Base-by-base conservation (phyloP, 2,797 vertebrate genomes). In the Poeciliopsis presidionis region DNA sequence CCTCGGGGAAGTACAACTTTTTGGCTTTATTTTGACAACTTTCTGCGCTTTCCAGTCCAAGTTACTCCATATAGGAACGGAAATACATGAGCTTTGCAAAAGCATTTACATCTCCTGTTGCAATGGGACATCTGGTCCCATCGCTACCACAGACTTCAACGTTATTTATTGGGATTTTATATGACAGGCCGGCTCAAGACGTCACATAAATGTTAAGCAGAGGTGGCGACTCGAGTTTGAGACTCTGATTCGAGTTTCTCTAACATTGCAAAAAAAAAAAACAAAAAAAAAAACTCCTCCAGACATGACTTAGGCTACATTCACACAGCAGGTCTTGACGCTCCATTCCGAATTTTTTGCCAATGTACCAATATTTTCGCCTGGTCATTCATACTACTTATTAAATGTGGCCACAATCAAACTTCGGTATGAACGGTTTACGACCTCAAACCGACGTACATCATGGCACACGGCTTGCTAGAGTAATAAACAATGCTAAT, bases 41-140 rank as follows among this genome's bases (percentile, higher is more conserved):
- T 28, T 72, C 49, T 59, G n/a, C 18, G 51, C 41, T 43, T 74
- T 74, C 43, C 18, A 74, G 22, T 76, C 30, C 22, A 80, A 74
- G 39, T 63, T 51, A 43, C 33, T 25, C 22, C 18, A 41, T 36
- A 45, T 33, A 45, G 20, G 67, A 72, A 63, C 3, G 30, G 53
- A 51, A 49, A 20, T 43, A 73, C 74, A 76, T 13, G 45, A 41
- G 53, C 33, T n/a, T 59, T 53, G 5, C n/a, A 18, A 22, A 55
- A 30, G 57, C 12, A 20, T 18, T 69, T 12, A 59, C 72, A 18
- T 49, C 57, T 36, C 25, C 45, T 70, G 67, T 45, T 39, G 49
- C 49, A 51, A 51, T 22, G 49, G 49, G 18, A 70, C 67, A 70
- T 45, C 12, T 70, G 41, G 67, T n/a, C 13, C 25, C 65, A 69